Evolutionary conservation across 2,888 invertebrate species (phyloP), one percentile per base, ranked within the genome.

Genomic region (Synergus laeviventris): DNA sequence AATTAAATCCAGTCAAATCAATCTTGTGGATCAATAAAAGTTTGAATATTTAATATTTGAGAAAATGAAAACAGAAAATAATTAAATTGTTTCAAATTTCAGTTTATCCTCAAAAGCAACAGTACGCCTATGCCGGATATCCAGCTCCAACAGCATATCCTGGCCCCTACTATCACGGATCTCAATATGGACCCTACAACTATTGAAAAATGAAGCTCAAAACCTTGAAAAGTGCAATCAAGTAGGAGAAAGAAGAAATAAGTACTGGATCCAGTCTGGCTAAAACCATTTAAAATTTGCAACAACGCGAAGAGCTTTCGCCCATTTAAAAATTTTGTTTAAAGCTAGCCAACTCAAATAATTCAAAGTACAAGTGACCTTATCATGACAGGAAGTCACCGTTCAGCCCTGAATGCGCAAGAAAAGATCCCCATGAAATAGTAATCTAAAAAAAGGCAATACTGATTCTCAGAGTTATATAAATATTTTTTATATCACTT

Each of bases 61-160:
- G 31, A 31, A n/a, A 8, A n/a, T 61, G 31, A 77, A 36, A 18
- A 36, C 12, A 74, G 56, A 74, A 59, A 74, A 76, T 18, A 39
- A 56, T 74, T 56, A 14, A 36, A 45, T 74, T 77, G 16, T 75
- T 74, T 24, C 54, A 36, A 14, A 87, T 92, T 92, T 64, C 94
- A 96, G 97, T 98, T 87, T 98, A 98, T 92, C 97, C 97, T 74
- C 97, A 97, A 91, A 98, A 98, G 92, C 97, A 97, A 91, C 97
- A 97, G 85, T 97, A 97, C 89, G 97, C 97, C 18, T 97, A 97
- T 91, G 96, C 97, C 75, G 96, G 97, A 78, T 97, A 97, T 91
- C 96, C 96, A 76, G 92, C 93, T 76, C 93, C 94, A 62, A 95
- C 96, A 0, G 95, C 96, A 75, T 97, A 97, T 92, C 95, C 97